Evolutionary conservation across 37 sponge, comb jelly and placozoan species (phyloP).

Genomic region (Cliona cf. orientalis): DNA sequence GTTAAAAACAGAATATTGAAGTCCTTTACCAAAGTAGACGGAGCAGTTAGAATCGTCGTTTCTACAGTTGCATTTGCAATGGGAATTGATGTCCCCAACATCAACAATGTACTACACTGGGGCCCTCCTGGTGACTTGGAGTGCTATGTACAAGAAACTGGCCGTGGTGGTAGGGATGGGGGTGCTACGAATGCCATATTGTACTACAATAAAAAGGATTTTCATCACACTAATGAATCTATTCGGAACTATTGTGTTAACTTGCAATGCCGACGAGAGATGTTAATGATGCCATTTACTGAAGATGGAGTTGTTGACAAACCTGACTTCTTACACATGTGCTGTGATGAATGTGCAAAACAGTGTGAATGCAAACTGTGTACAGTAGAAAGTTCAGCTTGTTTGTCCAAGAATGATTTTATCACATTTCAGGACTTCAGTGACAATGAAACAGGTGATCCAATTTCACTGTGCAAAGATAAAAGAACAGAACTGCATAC

Average conservation of each 20-base stretch:
- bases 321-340: background rate
- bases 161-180: constrained; percentile 8
- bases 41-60: background rate
- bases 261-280: background rate
- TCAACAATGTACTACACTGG: constrained; percentile 2
- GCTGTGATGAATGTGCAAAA: constrained; percentile 19
- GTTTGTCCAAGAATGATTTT: background rate
- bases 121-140: background rate
- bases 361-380: background rate
- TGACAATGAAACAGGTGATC: too few species aligned
- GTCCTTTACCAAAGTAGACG: background rate
- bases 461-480: too few species aligned
- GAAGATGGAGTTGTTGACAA: background rate
- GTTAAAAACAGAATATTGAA: background rate
- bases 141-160: constrained; percentile 11
- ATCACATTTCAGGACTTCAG: background rate
- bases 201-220: background rate
- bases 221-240: background rate
- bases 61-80: constrained; percentile 5
- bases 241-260: background rate
- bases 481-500: background rate
- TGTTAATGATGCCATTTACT: background rate
- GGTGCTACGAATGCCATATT: background rate
- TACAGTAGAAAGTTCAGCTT: background rate
- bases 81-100: constrained; percentile 11